Evolutionary conservation across 1,140 invertebrate genomes (phyloP), one percentile per base, ranked within the genome.

Genomic region (Trypoxylus dichotomus): DNA sequence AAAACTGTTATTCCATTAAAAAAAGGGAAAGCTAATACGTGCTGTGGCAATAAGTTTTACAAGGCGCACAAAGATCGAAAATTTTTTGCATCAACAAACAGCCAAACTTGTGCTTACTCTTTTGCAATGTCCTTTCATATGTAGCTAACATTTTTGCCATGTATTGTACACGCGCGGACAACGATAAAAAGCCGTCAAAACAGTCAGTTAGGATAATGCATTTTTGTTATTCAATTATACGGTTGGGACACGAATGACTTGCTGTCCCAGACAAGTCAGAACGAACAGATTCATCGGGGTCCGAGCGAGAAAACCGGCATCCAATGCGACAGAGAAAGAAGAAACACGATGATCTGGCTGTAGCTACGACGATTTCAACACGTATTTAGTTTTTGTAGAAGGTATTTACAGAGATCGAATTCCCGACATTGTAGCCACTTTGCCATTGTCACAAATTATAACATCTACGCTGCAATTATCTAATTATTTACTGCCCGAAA

Each of bases 341-440:
- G 15, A 43, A 54, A 54, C 47, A n/a, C 21, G 47, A 27, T 24
- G 19, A 13, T 27, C 60, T 19, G n/a, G 8, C n/a, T 24, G 15
- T 60, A 8, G 58, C 58, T 60, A 68, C 19, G 19, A 21, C 60
- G 60, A 68, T 27, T 68, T 68, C 60, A 68, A 68, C 60, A 68
- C 60, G 60, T 68, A 68, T 68, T 68, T 68, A 21, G 60, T 68
- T 68, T 68, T 68, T 68, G 60, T 27, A 24, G 24, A 68, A 68
- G 60, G 60, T 68, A 68, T 68, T 68, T 68, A 68, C 60, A 68
- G 72, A 74, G 72, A 74, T 74, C 72, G 41, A 74, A 74, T 74
- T 43, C 72, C 72, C 13, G 72, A 24, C 72, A 37, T 74, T 74
- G 32, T 43, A 29, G 29, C 72, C 37, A 74, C 72, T 74, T 74